phyloP scores from a whole-genome alignment of 2,113 vertebrate genomes.

The Taurulus bubalis region DNA sequence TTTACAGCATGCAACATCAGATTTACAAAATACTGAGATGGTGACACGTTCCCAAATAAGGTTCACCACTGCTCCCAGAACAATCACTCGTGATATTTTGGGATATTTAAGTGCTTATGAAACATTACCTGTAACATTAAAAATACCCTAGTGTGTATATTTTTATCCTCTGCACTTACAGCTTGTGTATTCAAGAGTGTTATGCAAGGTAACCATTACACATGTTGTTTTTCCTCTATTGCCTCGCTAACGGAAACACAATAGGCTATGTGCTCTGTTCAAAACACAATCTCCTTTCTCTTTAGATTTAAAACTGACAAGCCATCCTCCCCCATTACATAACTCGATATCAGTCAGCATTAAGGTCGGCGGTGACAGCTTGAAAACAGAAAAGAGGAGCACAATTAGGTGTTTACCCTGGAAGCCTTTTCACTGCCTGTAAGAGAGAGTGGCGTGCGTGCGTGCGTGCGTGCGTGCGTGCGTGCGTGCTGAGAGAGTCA shows the following conservation, averaged over 20 bases:
- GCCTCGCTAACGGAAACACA: slow-evolving; percentile 63
- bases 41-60: slow-evolving; percentile 30
- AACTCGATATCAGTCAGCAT: slow-evolving; percentile 68
- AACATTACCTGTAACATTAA: slow-evolving; percentile 57
- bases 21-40: neutral
- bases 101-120: slow-evolving; percentile 61
- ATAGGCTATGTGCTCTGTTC: slow-evolving; percentile 51
- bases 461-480: slow-evolving; percentile 5
- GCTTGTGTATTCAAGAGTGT: slow-evolving; percentile 55
- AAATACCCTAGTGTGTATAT: slow-evolving; percentile 55
- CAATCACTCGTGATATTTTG: slow-evolving; percentile 42
- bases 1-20: neutral
- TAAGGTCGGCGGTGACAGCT: slow-evolving; percentile 67
- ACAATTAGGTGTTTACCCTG: slow-evolving; percentile 76
- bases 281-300: slow-evolving; percentile 55
- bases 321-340: slow-evolving; percentile 59
- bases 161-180: slow-evolving; percentile 62
- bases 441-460: slow-evolving; percentile 5
- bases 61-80: slow-evolving; percentile 22
- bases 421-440: slow-evolving; percentile 64
- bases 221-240: slow-evolving; percentile 38
- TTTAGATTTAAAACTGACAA: slow-evolving; percentile 74
- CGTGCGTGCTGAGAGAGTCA: slow-evolving; percentile 46
- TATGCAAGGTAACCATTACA: slow-evolving; percentile 69
- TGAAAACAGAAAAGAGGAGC: slow-evolving; percentile 63